Conservation (phyloP, 2,888 invertebrate species). For the Ennomos quercinarius region DNA sequence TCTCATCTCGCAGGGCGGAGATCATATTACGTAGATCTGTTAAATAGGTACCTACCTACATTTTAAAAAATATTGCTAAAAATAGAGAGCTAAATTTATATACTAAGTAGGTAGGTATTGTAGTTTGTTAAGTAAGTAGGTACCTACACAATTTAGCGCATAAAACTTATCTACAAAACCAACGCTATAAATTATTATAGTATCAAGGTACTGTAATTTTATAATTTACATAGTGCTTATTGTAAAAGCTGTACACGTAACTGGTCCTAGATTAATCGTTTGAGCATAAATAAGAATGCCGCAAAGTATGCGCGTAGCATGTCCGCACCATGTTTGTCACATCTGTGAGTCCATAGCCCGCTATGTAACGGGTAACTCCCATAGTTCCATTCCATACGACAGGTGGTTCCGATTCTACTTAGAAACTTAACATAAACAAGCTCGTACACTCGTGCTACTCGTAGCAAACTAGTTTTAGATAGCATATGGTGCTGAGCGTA, state of each 20-base stretch:
- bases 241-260: too few relatives aligned
- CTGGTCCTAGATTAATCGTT: too few relatives aligned
- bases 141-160: too few relatives aligned
- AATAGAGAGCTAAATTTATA: too few relatives aligned
- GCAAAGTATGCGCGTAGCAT: conserved; percentile 38
- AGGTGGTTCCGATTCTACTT: conserved; percentile 38
- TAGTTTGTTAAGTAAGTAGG: too few relatives aligned
- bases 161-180: too few relatives aligned
- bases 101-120: too few relatives aligned
- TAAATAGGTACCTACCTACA: conserved; percentile 18
- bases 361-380: conserved; percentile 51
- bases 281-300: conserved; percentile 6
- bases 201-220: too few relatives aligned
- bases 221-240: too few relatives aligned
- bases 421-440: conserved; percentile 18
- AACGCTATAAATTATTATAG: too few relatives aligned
- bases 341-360: conserved; percentile 42
- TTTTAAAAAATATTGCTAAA: too few relatives aligned
- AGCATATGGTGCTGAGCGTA: not conserved
- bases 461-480: conserved; percentile 6
- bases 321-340: conserved; percentile 46
- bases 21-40: conserved; percentile 34
- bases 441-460: not conserved
- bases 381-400: conserved; percentile 22
- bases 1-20: conserved; percentile 66